Evolutionary conservation across 1,140 invertebrate genomes (phyloP), one percentile per base, ranked within the genome.

Genomic region (Anastrepha obliqua): DNA sequence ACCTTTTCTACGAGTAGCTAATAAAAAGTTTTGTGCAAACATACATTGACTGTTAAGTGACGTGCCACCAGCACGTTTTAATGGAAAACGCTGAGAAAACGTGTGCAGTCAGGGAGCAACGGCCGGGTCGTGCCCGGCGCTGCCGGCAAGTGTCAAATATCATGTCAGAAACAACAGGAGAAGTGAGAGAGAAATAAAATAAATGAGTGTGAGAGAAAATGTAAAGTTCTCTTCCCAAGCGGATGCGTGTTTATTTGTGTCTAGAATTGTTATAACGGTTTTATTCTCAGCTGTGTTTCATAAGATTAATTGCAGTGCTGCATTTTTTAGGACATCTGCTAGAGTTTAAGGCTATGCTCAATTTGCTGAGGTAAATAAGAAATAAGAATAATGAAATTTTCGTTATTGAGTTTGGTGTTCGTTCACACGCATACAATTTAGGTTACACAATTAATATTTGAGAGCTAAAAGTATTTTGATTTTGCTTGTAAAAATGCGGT

Each of bases 241-340:
- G 42, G 7, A n/a, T 11, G 11, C 3, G 15, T 17, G 11, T 62
- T 15, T 5, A 17, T 62, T 17, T 44, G 4, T 74, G 17, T 55
- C 2, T 6, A 11, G 11, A 55, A 0, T 11, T 47, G 42, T 47
- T 17, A 2, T 47, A 74, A 74, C 67, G 67, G 67, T 44, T 55
- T 55, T 7, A 44, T n/a, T 47, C 20, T 2, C n/a, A 81, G 74
- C 74, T 81, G 17, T 81, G 74, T 81, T 81, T 81, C 74, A 58
- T 81, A 29, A 55, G 2, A 4, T 51, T 17, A 42, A 29, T 13
- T 13, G 9, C 47, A 81, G 7, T 29, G 44, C 20, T 55, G 74
- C 47, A 81, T 55, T 58, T 81, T 55, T 29, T 39, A 8, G 64
- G 11, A 1, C 29, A 29, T 29, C 29, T 29, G 29, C 29, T 29